These are phyloP conservation scores for Lagodon rhomboides DNA, from an alignment of 2,797 vertebrate genomes.

Conservation along the genomic window DNA sequence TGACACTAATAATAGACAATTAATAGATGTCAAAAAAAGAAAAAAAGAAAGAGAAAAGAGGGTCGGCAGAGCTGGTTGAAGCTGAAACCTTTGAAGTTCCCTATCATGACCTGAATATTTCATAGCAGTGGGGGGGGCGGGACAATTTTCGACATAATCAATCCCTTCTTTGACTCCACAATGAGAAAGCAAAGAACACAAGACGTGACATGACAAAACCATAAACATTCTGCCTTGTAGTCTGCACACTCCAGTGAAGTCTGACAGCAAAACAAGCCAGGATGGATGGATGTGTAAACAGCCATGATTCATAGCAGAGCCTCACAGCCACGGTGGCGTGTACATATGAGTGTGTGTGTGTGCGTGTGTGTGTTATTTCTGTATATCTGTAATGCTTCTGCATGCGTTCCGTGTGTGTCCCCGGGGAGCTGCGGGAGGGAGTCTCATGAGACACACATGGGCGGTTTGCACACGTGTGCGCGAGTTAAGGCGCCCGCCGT, in stretches of 20 bases:
- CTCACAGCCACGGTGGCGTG: constrained; percentile 38
- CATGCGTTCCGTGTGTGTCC: constrained; percentile 11
- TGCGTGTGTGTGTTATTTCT: constrained; percentile 35
- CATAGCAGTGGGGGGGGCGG: not conserved
- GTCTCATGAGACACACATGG: not conserved
- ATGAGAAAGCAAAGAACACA: constrained; percentile 45
- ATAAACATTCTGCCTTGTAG: constrained; percentile 76
- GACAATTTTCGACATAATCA: constrained; percentile 47
- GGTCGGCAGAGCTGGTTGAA: constrained; percentile 29
- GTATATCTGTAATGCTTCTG: constrained; percentile 28
- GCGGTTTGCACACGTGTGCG: not conserved
- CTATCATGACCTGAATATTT: constrained; percentile 59
- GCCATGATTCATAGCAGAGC: constrained; percentile 73
- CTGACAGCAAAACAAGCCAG: constrained; percentile 68
- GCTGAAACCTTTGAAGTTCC: constrained; percentile 20
- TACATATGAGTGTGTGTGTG: not conserved
- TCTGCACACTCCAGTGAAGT: constrained; percentile 63
- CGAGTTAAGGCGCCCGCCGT: constrained; percentile 23
- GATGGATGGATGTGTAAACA: constrained; percentile 77
- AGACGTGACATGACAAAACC: constrained; percentile 64
- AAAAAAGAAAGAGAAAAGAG: constrained; percentile 8
- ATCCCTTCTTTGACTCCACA: constrained; percentile 59
- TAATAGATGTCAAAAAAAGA: constrained; percentile 34
- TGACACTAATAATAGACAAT: constrained; percentile 60
- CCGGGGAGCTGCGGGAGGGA: not conserved